Base-by-base conservation (phyloP, 2,888 invertebrate genomes). In the Nomada goodeniana region DNA sequence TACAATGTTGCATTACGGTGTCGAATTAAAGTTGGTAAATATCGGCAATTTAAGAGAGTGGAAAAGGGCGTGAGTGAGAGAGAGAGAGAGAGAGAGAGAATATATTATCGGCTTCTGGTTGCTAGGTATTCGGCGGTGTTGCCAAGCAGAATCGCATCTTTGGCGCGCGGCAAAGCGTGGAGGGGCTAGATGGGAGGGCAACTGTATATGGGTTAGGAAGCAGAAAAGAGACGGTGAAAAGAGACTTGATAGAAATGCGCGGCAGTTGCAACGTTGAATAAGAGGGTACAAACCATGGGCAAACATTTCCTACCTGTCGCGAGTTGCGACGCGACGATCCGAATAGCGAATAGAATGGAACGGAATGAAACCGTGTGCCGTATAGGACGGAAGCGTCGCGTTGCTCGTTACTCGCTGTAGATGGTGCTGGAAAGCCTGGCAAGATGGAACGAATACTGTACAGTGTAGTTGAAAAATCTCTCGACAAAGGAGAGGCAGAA, bases 61-160 rank as follows among this genome's bases (percentile, higher is more conserved):
- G 36, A 36, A 36, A 36, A 36, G 36, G 36, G 36, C 7, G 36
- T 7, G 7, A 36, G 36, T 15, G 50, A 7, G 26, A 10, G 42
- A 68, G 18, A 42, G 36, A 18, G 4, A 13, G 72, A 64, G 77
- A 61, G 53, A 77, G 23, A 23, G 23, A 23, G 23, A 23, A 23
- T 23, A 23, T 23, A 85, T 87, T 86, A 86, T 86, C 85, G 82
- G 87, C 74, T 84, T 88, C 77, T 64, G 82, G 84, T 88, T 88
- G 86, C 79, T 82, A 87, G 81, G 80, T 83, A 74, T 74, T 78
- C 52, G 18, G 69, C 85, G 74, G 76, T 81, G 86, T 88, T 86
- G 88, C 85, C 83, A 78, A 74, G 85, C 83, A 80, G 76, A 74
- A 84, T 67, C 78, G 67, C 64, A 74, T 74, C 70, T 76, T 87